Base-by-base conservation (phyloP, 2,797 vertebrate species). In the Loris lydekkerianus region DNA sequence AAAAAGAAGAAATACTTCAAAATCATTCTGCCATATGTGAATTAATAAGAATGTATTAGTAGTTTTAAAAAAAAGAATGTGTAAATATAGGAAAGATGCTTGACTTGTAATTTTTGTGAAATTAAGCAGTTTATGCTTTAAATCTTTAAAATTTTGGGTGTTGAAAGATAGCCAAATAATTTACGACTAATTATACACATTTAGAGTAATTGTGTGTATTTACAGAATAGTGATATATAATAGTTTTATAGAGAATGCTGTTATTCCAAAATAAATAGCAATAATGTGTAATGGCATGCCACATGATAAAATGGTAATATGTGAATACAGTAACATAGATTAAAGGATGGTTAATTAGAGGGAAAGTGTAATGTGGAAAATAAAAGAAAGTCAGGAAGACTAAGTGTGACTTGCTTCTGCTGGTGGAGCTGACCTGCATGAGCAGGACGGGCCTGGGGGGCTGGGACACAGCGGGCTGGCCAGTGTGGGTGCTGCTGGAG, bases 391-490 rank as follows among this genome's bases (percentile, higher is more conserved):
- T n/a, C 8, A 29, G 89, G 85, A n/a, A 20, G 37, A 17, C 31
- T 0, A 13, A 21, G 10, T 43, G 17, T 46, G 73, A 0, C 31
- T 4, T 15, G 7, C 58, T 3, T 65, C 70, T 15, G 10, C 77
- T 29, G 46, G 13, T n/a, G 60, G 78, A 43, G 27, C 25, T 5
- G 1, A 5, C 1, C 2, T 11, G 15, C 21, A 6, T 11, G 58
- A 17, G 46, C 13, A n/a, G 18, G 58, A 4, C 13, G 1, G 20
- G 34, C 11, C 6, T 23, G 40, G n/a, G 21, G 46, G 21, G 56
- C 43, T 3, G 20, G 67, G 29, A 21, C 27, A 9, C 53, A 0
- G 7, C 23, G 0, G 2, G 7, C 43, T 0, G 10, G 3, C 56
- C 34, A 1, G 6, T 18, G 11, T 10, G 3, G 29, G 73, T 1